Base-by-base conservation (phyloP, 2,797 vertebrate species). In the Phyllotis vaccarum region DNA sequence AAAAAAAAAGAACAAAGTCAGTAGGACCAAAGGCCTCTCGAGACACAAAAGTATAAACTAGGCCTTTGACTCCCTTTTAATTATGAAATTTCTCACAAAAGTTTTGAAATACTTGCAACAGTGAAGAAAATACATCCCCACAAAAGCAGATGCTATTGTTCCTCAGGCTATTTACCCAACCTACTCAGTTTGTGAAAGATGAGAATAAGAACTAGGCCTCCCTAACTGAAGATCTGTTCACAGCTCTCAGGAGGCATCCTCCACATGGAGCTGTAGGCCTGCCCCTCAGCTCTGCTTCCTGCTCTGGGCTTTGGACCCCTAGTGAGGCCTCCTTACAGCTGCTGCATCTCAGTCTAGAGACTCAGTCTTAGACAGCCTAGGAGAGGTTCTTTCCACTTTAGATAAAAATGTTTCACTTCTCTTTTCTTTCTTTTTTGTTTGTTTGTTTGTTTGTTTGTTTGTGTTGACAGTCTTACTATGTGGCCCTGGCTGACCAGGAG, bases 1-100 rank as follows among this genome's bases (percentile, higher is more conserved):
- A 56, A 93, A 80, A 96, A 40, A 90, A 31, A 58, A 31, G n/a
- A n/a, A n/a, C n/a, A n/a, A n/a, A 2, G 21, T 97, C 56, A 95
- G 86, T 34, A 9, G 29, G 40, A 49, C 46, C 31, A 31, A 62
- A 64, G 62, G 40, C 49, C 40, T 74, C 64, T 72, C 16, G 34
- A 56, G 24, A 37, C 0, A 5, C 58, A 34, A 54, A 40, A 11
- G 31, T 19, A 52, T 21, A 27, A 46, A 43, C 1, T 0, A 6
- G 7, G 58, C 56, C 52, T 56, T 29, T 27, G 6, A 6, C 21
- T 31, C 54, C 12, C 54, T 68, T 91, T 43, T 43, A 43, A 64
- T 17, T 21, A 78, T 2, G 58, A 86, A 9, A 21, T 75, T 68
- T 81, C 76, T 56, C 40, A 85, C 11, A 52, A 88, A 66, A n/a